Evolutionary conservation across 2,113 vertebrate species (phyloP).

Genomic region (Alouatta palliata): DNA sequence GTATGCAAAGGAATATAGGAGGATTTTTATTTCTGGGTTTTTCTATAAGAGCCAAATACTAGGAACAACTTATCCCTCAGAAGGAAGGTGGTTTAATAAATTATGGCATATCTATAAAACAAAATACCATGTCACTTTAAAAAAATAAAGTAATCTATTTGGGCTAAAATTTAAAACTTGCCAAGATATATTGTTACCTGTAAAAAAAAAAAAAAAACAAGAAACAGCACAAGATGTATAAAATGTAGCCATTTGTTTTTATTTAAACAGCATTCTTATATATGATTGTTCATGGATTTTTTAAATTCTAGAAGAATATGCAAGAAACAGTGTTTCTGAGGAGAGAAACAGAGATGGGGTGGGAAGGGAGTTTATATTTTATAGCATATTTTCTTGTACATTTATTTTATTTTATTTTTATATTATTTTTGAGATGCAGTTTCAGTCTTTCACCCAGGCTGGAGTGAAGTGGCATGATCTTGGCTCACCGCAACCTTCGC

Average conservation of each 20-base stretch:
- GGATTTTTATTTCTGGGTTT: neutral
- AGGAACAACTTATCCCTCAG: neutral
- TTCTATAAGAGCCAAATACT: neutral
- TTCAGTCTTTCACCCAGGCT: too few relatives aligned
- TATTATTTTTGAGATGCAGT: too few relatives aligned
- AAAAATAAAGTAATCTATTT: conserved; percentile 27
- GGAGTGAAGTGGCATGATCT: too few relatives aligned
- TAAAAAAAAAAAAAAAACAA: neutral
- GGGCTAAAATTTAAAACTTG: neutral
- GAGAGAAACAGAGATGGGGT: neutral
- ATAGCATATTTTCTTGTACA: neutral
- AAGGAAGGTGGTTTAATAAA: neutral
- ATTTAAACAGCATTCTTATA: neutral
- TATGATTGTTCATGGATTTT: neutral
- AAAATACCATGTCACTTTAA: neutral
- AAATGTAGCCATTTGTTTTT: neutral
- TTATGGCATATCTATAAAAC: neutral
- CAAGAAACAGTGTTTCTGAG: neutral
- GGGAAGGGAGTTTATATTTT: neutral
- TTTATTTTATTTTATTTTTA: neutral
- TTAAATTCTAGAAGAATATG: neutral
- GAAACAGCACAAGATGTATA: neutral
- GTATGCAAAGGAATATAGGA: neutral
- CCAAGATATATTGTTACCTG: neutral
- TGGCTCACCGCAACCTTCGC: too few relatives aligned